These are phyloP conservation scores for Pangasius larnaudii DNA, from an alignment of 2,797 vertebrate species.

Conservation along the genomic window DNA sequence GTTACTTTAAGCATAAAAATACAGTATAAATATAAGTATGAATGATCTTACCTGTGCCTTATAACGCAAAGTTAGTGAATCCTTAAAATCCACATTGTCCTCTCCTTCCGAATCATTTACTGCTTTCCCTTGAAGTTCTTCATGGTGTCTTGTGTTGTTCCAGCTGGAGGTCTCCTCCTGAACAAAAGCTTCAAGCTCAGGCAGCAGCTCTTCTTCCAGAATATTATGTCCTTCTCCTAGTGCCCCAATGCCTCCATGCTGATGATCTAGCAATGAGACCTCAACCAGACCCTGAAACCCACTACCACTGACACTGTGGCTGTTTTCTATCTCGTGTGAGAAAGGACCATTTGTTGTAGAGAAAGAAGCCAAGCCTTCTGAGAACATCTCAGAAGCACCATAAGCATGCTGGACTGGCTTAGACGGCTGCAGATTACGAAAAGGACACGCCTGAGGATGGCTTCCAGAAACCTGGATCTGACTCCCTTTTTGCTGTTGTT, in stretches of 20 bases:
- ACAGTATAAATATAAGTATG: not conserved
- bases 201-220: constrained; percentile 88
- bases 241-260: constrained; percentile 84
- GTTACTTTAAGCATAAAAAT: not conserved
- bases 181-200: constrained; percentile 90
- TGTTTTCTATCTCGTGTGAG: constrained; percentile 81
- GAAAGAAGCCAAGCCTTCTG: constrained; percentile 85
- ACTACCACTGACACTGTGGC: constrained; percentile 69
- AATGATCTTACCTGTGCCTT: constrained; percentile 55
- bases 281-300: constrained; percentile 89
- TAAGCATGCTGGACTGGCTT: constrained; percentile 82
- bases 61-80: constrained; percentile 60
- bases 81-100: constrained; percentile 48
- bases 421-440: constrained; percentile 82
- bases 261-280: constrained; percentile 79
- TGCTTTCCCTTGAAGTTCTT: constrained; percentile 55
- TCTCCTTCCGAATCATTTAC: constrained; percentile 23
- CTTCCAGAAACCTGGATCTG: constrained; percentile 74
- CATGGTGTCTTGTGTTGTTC: constrained; percentile 64
- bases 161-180: constrained; percentile 81
- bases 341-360: constrained; percentile 73
- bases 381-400: constrained; percentile 87
- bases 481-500: constrained; percentile 72
- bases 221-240: constrained; percentile 86
- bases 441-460: constrained; percentile 80